Evolutionary conservation across 1,140 invertebrate species (phyloP).

Genomic region (Drosophila melanica): DNA sequence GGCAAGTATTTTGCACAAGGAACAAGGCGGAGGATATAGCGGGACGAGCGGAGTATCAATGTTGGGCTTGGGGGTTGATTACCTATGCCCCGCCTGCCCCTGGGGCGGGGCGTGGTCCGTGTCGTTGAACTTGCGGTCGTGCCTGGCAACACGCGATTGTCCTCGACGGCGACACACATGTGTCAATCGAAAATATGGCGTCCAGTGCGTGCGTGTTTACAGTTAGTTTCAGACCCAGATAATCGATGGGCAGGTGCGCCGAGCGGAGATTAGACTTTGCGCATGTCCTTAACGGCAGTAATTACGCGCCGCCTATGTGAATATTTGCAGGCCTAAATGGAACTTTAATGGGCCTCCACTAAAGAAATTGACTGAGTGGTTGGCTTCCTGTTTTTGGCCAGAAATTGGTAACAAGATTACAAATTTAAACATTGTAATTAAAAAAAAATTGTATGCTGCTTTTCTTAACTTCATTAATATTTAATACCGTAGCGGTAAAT

Average conservation of each 20-base stretch:
- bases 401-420: not conserved
- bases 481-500: too few relatives aligned
- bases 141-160: slow-evolving; percentile 33
- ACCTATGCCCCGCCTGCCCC: not conserved
- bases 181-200: slow-evolving; percentile 23
- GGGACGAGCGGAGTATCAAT: not conserved
- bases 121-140: slow-evolving; percentile 45
- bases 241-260: slow-evolving; percentile 23
- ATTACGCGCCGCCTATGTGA: slow-evolving; percentile 5
- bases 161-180: slow-evolving; percentile 21
- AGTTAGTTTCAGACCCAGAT: slow-evolving; percentile 30
- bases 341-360: slow-evolving; percentile 6
- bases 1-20: slow-evolving; percentile 27
- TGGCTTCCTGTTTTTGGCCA: not conserved
- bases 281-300: slow-evolving; percentile 21
- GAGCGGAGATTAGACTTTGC: not conserved
- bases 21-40: too few relatives aligned
- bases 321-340: slow-evolving; percentile 11
- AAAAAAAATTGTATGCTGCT: too few relatives aligned
- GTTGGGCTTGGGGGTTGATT: slow-evolving; percentile 27
- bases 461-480: too few relatives aligned
- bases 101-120: slow-evolving; percentile 13
- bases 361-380: not conserved
- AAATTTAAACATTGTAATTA: too few relatives aligned
- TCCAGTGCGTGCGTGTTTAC: slow-evolving; percentile 26